phyloP scores from a whole-genome alignment of 2,888 invertebrate genomes.

The Melitaea athalia region DNA sequence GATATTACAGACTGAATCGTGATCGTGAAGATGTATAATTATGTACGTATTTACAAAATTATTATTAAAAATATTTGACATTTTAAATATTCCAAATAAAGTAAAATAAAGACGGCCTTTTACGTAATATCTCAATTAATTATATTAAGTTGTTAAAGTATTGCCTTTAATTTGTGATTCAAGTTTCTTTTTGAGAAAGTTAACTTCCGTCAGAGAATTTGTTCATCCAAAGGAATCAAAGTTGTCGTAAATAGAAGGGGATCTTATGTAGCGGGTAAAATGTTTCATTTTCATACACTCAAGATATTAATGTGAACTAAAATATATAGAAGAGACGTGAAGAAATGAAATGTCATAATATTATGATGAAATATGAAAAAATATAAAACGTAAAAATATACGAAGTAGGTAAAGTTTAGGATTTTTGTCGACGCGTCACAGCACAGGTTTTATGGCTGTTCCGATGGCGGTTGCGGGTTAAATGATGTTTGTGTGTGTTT shows the following conservation, averaged over 20 bases:
- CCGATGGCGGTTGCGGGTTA: too few relatives aligned
- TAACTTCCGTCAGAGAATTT: constrained; percentile 39
- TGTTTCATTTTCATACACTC: constrained; percentile 56
- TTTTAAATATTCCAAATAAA: too few relatives aligned
- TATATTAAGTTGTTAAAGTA: constrained; percentile 23
- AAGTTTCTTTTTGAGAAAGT: constrained; percentile 30
- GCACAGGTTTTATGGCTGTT: too few relatives aligned
- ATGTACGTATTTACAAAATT: too few relatives aligned
- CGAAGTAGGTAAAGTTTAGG: too few relatives aligned
- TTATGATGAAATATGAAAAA: neutral
- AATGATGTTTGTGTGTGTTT: too few relatives aligned
- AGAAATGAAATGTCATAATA: neutral
- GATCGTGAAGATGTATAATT: too few relatives aligned
- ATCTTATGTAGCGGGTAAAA: constrained; percentile 52
- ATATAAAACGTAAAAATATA: too few relatives aligned
- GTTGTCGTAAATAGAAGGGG: constrained; percentile 45
- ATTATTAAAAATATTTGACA: too few relatives aligned
- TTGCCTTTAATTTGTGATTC: constrained; percentile 23
- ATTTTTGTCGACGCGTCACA: too few relatives aligned
- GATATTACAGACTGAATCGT: too few relatives aligned
- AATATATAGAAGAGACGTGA: constrained; percentile 41
- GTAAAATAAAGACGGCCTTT: neutral
- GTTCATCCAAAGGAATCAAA: constrained; percentile 45
- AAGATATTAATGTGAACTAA: constrained; percentile 41
- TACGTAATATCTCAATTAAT: constrained; percentile 25